These are phyloP conservation scores for Littorina saxatilis DNA, from an alignment of 1,140 invertebrate genomes.

Conservation along the genomic window DNA sequence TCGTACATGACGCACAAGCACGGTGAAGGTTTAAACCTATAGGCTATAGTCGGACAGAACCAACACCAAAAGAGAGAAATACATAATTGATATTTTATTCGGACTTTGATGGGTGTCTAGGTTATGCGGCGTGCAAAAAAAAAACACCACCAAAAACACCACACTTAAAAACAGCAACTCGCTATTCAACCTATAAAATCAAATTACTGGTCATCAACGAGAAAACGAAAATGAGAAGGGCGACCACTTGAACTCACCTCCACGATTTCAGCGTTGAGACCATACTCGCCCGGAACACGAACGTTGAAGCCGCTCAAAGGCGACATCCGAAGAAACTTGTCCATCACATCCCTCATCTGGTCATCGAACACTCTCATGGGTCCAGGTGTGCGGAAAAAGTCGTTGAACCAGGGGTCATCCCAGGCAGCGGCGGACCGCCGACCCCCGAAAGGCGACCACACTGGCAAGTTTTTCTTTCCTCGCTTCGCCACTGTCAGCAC, in stretches of 20 bases:
- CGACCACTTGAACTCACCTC: neutral
- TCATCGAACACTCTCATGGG: neutral
- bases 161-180: too few relatives aligned
- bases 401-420: neutral
- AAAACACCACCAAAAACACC: too few relatives aligned
- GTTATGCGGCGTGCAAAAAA: too few relatives aligned
- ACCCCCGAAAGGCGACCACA: constrained; percentile 13
- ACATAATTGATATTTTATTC: too few relatives aligned
- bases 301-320: neutral
- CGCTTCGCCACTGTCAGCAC: neutral
- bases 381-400: neutral
- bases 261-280: constrained; percentile 9
- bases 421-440: neutral
- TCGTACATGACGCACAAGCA: too few relatives aligned
- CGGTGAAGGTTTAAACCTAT: too few relatives aligned
- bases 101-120: too few relatives aligned
- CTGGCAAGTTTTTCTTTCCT: constrained; percentile 26
- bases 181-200: too few relatives aligned
- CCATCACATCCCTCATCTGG: neutral
- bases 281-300: neutral
- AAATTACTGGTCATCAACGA: too few relatives aligned
- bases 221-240: neutral
- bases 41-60: too few relatives aligned
- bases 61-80: too few relatives aligned
- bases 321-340: neutral